phyloP scores from a whole-genome alignment of 2,888 invertebrate genomes.

The Pheosia tremula region DNA sequence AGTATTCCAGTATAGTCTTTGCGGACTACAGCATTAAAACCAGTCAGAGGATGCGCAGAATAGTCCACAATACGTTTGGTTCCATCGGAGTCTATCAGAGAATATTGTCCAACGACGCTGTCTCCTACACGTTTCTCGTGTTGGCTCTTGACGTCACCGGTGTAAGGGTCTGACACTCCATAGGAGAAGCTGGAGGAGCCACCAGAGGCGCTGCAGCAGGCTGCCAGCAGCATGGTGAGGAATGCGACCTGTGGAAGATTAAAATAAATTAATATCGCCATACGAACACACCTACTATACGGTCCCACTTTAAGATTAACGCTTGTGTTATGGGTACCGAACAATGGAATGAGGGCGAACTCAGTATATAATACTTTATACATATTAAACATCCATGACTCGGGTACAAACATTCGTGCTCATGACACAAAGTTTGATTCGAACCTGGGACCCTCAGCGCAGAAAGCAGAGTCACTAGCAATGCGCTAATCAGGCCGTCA shows the following conservation, averaged over 20 bases:
- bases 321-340: no score
- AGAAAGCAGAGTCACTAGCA: no score
- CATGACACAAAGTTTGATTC: no score
- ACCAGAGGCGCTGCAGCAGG: conserved; percentile 50
- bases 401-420: no score
- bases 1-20: conserved; percentile 47
- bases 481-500: no score
- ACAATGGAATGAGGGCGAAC: no score
- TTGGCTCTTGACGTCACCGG: conserved; percentile 80
- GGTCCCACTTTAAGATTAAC: no score
- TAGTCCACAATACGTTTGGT: conserved; percentile 79
- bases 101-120: conserved; percentile 78
- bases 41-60: conserved; percentile 71
- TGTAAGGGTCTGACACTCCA: conserved; percentile 78
- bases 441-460: no score
- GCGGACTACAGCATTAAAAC: conserved; percentile 79
- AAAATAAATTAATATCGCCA: background rate
- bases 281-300: no score
- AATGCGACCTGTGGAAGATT: conserved; percentile 55
- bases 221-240: conserved; percentile 55
- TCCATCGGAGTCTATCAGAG: conserved; percentile 77
- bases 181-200: conserved; percentile 75
- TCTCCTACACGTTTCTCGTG: conserved; percentile 77
- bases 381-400: no score
- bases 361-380: no score